Conservation (phyloP, 1,140 invertebrate genomes). For the Sinella curviseta region DNA sequence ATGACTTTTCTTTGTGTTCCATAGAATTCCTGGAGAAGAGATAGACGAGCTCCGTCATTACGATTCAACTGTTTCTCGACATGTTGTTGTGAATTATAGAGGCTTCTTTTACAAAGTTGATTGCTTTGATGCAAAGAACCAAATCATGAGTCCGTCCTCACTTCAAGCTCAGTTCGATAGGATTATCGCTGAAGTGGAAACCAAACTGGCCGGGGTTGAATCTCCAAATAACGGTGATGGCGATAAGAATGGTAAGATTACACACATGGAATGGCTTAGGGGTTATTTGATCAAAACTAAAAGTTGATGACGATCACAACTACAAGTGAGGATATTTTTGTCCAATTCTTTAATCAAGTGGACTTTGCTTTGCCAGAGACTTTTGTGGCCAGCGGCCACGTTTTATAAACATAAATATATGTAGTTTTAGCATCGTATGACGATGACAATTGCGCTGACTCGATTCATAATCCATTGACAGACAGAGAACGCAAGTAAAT, state of each 20-base stretch:
- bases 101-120: conserved; percentile 56
- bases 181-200: conserved; percentile 56
- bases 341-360: too few relatives aligned
- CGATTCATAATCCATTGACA: too few relatives aligned
- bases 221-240: neutral
- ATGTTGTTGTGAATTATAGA: conserved; percentile 53
- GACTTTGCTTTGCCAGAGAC: too few relatives aligned
- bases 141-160: conserved; percentile 53
- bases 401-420: too few relatives aligned
- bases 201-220: conserved; percentile 48
- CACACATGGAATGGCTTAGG: too few relatives aligned
- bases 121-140: conserved; percentile 56
- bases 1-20: conserved; percentile 14
- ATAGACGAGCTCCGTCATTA: conserved; percentile 56
- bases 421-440: too few relatives aligned
- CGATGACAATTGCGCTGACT: too few relatives aligned
- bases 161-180: conserved; percentile 58
- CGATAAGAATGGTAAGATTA: neutral
- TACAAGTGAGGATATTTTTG: too few relatives aligned
- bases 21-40: conserved; percentile 58
- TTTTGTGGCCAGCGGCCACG: too few relatives aligned
- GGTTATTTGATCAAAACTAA: too few relatives aligned
- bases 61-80: conserved; percentile 54
- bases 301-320: too few relatives aligned
- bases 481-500: too few relatives aligned